Evolutionary conservation across 2,113 vertebrate genomes (phyloP).

Genomic region (Amphilophus citrinellus): DNA sequence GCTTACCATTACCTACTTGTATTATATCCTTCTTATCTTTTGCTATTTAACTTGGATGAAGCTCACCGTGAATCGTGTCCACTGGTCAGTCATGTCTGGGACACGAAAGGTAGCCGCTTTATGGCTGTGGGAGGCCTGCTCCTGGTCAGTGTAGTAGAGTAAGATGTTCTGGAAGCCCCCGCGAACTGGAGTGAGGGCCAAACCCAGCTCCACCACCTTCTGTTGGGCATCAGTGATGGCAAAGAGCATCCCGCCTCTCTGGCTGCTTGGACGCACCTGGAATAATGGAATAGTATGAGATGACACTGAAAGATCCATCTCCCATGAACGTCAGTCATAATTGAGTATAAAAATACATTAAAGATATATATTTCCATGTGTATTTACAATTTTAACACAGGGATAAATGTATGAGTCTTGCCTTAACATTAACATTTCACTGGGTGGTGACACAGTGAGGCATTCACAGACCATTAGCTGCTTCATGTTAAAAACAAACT

Average conservation of each 20-base stretch:
- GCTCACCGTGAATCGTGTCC: constrained; percentile 87
- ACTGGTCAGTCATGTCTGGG: constrained; percentile 90
- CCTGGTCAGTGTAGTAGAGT: constrained; percentile 90
- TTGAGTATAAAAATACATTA: neutral
- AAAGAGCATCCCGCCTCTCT: constrained; percentile 89
- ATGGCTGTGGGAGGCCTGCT: constrained; percentile 78
- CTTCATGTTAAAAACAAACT: neutral
- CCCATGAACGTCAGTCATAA: fast-evolving
- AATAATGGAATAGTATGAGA: neutral
- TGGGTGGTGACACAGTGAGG: neutral
- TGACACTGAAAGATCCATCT: fast-evolving
- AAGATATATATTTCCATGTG: neutral
- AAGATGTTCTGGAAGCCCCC: constrained; percentile 87
- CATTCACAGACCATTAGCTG: neutral
- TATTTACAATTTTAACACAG: neutral
- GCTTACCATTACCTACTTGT: too few species aligned
- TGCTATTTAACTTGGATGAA: fast-evolving
- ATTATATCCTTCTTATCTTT: neutral
- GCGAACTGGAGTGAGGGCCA: constrained; percentile 86
- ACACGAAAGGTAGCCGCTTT: constrained; percentile 91
- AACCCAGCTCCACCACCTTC: constrained; percentile 91
- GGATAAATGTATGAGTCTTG: neutral
- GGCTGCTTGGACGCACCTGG: constrained; percentile 79
- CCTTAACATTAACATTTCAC: neutral
- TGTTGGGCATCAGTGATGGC: constrained; percentile 92